Evolutionary conservation across 2,113 vertebrate genomes (phyloP), one percentile per base, ranked within the genome.

Genomic region (Carlito syrichta): DNA sequence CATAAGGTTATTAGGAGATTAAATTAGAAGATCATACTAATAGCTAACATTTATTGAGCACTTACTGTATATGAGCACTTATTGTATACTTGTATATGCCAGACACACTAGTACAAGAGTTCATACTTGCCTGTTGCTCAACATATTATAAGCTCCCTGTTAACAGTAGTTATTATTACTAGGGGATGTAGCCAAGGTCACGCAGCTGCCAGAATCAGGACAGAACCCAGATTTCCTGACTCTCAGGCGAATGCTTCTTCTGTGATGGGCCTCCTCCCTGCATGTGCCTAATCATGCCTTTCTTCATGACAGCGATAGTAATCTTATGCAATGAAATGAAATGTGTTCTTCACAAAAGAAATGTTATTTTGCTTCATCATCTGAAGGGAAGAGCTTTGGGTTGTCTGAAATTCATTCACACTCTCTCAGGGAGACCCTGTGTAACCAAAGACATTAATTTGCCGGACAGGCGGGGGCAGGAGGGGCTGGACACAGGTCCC

Each of bases 391-490:
- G 93, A 77, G 50, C 90, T 86, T 40, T 25, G 38, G 86, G 52
- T 56, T 89, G 93, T 95, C 63, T 93, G 94, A 94, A 86, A 96
- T 86, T 89, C 82, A 86, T 69, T 96, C 78, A 77, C 71, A 66
- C 79, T 69, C 63, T 95, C 87, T 95, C 73, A 23, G 12, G 43
- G 58, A 62, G 91, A 95, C 82, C 78, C 68, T 6, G 30, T 96
- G 91, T 93, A 92, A 97, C 95, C 78, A 63, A 71, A 96, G 88
- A 95, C 88, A 94, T 96, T 95, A 77, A 97, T 97, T 89, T 97
- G 86, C 35, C 35, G 84, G 97, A 93, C 97, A 97, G 96, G 74
- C 86, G 16, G 25, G 95, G 93, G 89, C 78, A 43, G 78, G 68
- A 77, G 96, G 63, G 79, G 32, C 89, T 52, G 89, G 93, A 86